Base-by-base conservation (phyloP, 1,140 invertebrate genomes). In the Apocrypta bakeri region DNA sequence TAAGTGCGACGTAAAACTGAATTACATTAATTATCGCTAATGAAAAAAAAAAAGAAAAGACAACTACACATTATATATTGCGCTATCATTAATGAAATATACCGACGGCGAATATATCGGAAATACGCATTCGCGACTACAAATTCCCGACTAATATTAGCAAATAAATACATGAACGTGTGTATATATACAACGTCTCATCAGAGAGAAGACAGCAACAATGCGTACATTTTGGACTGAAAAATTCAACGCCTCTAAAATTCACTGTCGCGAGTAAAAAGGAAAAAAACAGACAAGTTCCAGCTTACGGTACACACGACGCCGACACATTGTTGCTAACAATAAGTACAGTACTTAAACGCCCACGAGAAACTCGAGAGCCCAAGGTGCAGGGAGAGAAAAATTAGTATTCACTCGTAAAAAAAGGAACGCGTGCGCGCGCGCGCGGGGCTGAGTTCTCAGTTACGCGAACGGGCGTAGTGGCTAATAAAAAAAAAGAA, bases 361-460 rank as follows among this genome's bases (percentile, higher is more conserved):
- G 72, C 79, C 25, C 79, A 29, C 79, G 11, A 71, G 68, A 37
- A 25, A 33, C 4, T 33, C 31, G 12, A 1, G 24, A 1, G 25
- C 27, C 17, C 29, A 9, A 42, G 14, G 29, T 12, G 29, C 4
- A 63, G 2, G 17, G 33, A 9, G 17, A 37, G 71, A 21, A 24
- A 73, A 64, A 73, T 81, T 81, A 73, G 71, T 42, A 73, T 73
- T 73, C 33, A 12, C 71, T 73, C 71, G 71, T 42, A 31, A 42
- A 25, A 33, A 48, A 73, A 31, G 29, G 71, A 42, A 21, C 61
- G 71, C 42, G 66, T 71, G 69, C 25, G 42, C 31, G 63, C 31
- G n/a, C n/a, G n/a, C n/a, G n/a, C 11, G 9, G 33, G 63, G 33
- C 33, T 37, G 48, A 56, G 48, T 56, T 56, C 48, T 56, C 48